phyloP scores from a whole-genome alignment of 2,888 invertebrate genomes.

The Protula sp. region DNA sequence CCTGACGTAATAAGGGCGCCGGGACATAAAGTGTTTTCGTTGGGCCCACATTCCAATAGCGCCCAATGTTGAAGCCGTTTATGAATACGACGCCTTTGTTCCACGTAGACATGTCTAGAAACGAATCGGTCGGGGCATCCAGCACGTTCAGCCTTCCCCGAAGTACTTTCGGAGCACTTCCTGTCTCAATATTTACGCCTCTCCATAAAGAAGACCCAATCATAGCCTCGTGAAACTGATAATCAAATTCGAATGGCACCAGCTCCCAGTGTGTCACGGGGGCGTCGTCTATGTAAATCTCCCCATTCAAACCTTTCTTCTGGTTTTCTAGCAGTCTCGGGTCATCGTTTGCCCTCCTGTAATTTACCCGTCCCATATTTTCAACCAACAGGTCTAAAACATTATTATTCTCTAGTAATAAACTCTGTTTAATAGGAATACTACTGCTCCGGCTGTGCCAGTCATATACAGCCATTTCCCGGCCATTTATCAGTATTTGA shows the following conservation, averaged over 20 bases:
- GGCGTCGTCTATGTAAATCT: too few species aligned
- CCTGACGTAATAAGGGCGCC: constrained; percentile 5
- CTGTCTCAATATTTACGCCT: too few species aligned
- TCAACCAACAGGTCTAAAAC: constrained; percentile 19
- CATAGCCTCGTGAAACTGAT: too few species aligned
- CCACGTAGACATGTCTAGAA: constrained; percentile 8
- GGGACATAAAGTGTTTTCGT: constrained; percentile 15
- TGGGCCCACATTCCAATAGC: constrained; percentile 15
- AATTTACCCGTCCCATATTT: constrained; percentile 22
- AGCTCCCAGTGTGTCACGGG: constrained; percentile 13
- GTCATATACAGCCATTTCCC: too few species aligned
- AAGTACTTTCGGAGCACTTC: constrained; percentile 2
- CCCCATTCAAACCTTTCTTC: too few species aligned
- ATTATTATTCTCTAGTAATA: too few species aligned
- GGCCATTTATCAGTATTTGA: too few species aligned
- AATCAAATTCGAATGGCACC: constrained; percentile 18
- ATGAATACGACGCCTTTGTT: constrained; percentile 14
- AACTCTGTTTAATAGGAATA: too few species aligned
- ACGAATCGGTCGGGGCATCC: constrained; percentile 2
- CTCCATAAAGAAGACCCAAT: too few species aligned
- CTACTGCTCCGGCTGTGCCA: too few species aligned
- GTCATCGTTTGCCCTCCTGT: neutral
- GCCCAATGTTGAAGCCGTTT: constrained; percentile 11
- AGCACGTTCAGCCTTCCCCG: neutral
- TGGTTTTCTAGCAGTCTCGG: too few species aligned